A percentile compares a stretch with the other conserved stretches of the same genome.
Evolutionary conservation across 2,888 invertebrate species (phyloP).

Genomic region (Alviniconcha strummeri): DNA sequence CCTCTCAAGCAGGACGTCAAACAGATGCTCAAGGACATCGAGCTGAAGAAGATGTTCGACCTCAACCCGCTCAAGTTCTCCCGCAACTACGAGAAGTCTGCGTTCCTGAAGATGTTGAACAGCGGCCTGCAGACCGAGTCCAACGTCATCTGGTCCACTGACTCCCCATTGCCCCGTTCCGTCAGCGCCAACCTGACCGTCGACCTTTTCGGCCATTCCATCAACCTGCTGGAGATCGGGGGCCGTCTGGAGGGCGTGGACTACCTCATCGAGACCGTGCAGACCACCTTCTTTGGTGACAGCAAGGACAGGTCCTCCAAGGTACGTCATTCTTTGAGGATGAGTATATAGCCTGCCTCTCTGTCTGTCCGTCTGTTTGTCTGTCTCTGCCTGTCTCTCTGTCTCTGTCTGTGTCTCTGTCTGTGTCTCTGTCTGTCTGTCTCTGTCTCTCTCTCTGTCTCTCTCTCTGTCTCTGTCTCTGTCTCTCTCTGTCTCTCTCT

Average conservation of each 20-base stretch:
- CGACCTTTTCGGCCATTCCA: constrained; percentile 83
- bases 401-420: no score
- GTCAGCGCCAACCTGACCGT: constrained; percentile 70
- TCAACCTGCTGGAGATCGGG: constrained; percentile 88
- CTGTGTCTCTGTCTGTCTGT: no score
- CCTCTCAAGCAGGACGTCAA: constrained; percentile 90
- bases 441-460: no score
- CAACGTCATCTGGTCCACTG: constrained; percentile 70
- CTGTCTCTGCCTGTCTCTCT: no score
- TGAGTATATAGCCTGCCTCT: no score
- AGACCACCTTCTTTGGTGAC: constrained; percentile 74
- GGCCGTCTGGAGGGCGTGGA: constrained; percentile 93
- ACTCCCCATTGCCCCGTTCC: constrained; percentile 71
- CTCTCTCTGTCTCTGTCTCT: no score
- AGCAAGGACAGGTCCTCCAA: constrained; percentile 37
- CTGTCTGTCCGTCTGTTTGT: no score
- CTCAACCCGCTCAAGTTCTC: constrained; percentile 93
- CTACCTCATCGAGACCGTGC: constrained; percentile 85
- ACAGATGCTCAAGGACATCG: constrained; percentile 87
- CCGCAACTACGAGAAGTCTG: constrained; percentile 86
- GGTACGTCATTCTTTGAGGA: constrained; percentile 42
- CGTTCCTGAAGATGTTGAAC: constrained; percentile 90
- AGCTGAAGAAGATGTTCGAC: constrained; percentile 86
- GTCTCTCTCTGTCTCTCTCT: no score
- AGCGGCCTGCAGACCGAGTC: constrained; percentile 66